A percentile compares a stretch with the other conserved stretches of the same genome.
phyloP scores from a whole-genome alignment of 2,113 vertebrate species.

The Caracal caracal region DNA sequence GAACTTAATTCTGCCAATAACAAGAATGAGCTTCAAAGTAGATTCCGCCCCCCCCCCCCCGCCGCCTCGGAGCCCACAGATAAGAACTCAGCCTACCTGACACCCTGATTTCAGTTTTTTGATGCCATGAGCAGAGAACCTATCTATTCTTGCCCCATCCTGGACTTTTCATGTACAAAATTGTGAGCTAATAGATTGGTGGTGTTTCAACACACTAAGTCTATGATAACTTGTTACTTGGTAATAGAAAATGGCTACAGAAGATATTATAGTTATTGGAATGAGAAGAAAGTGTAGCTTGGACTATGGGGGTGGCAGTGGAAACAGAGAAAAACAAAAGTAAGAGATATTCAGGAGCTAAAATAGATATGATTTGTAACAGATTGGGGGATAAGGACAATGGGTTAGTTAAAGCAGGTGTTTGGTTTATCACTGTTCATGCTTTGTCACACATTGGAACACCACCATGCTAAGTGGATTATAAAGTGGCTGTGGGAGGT shows the following conservation, averaged over 20 bases:
- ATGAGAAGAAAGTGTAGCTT: neutral
- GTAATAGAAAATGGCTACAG: neutral
- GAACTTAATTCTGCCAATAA: neutral
- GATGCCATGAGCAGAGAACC: neutral
- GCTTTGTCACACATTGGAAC: neutral
- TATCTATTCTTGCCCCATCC: neutral
- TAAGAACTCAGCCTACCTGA: neutral
- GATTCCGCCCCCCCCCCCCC: neutral
- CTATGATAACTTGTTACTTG: neutral
- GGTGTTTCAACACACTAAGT: neutral
- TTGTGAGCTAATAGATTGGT: neutral
- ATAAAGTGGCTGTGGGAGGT: neutral
- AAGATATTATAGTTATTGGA: neutral
- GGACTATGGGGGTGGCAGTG: neutral
- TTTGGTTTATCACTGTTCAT: neutral
- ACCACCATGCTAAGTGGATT: neutral
- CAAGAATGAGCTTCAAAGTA: neutral
- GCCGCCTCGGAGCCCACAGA: neutral
- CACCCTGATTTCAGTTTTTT: neutral
- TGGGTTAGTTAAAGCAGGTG: neutral
- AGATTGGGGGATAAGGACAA: neutral
- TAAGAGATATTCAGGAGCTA: neutral
- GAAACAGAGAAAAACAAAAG: neutral
- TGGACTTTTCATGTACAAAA: neutral
- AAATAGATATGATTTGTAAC: neutral